Base-by-base conservation (phyloP, 2,113 vertebrate genomes). In the Pithys albifrons region DNA sequence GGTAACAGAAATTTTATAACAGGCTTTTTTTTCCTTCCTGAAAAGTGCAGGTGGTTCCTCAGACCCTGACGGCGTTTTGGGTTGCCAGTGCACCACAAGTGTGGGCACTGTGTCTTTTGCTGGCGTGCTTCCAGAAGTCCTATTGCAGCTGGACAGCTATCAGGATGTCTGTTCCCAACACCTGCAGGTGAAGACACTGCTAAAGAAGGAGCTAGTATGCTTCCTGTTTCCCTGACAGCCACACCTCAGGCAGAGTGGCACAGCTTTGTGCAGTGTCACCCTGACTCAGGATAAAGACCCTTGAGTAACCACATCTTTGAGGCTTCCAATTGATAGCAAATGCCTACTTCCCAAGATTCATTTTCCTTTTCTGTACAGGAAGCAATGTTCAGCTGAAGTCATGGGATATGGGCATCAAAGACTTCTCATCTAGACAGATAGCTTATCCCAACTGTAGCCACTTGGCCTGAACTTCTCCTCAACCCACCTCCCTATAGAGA, bases 61-160 rank as follows among this genome's bases (percentile, higher is more conserved):
- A 54, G 69, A 17, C 19, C 43, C 15, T 16, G 20, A 22, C 0
- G 1, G 48, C 1, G 1, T 37, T 79, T 72, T 73, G 59, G 10
- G 18, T 45, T 11, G 2, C 7, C 24, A 9, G 17, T 4, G 13
- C 58, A 37, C 10, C 0, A 0, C 16, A 19, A 1, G 0, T 41
- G 17, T 20, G 48, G 41, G 15, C 9, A 18, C 5, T 35, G 7
- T 37, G 35, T 70, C 74, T 65, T 52, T 3, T 2, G 12, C 19
- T 57, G 54, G 8, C 18, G 33, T 75, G 0, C 12, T 82, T 13
- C 39, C 35, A 67, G 57, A 74, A 67, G 37, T 15, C 14, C 17
- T 55, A 6, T 43, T 54, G 16, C 7, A 58, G 10, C 29, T 69
- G 70, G 22, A 61, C 43, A 66, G 37, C 49, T 54, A 4, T 54